These are phyloP conservation scores for Archivesica marissinica DNA, from an alignment of 1,140 invertebrate genomes.

Conservation along the genomic window DNA sequence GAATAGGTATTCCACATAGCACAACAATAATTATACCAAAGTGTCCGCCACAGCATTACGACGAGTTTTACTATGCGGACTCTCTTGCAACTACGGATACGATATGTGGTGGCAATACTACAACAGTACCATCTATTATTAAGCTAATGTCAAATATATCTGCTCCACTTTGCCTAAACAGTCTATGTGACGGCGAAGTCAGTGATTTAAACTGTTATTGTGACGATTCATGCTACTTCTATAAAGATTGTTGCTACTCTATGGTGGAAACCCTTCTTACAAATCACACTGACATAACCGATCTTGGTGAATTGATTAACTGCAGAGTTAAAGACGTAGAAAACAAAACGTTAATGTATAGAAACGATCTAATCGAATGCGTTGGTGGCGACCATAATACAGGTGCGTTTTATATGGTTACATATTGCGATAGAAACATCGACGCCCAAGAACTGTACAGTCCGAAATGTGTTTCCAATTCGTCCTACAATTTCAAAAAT, in stretches of 20 bases:
- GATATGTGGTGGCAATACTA: no score
- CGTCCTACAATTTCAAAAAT: background rate
- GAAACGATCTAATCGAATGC: background rate
- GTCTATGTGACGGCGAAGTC: background rate
- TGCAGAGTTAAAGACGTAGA: background rate
- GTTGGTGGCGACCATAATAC: background rate
- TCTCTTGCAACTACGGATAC: no score
- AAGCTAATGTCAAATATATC: no score
- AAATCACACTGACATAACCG: background rate
- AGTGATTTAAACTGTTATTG: background rate
- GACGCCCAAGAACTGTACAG: no score
- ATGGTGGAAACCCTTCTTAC: background rate
- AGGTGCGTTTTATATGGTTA: background rate
- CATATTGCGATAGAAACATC: background rate
- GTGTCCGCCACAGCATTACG: no score
- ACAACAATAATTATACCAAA: no score
- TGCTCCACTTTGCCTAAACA: background rate
- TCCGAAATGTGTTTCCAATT: background rate
- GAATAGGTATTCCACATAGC: no score
- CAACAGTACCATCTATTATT: no score
- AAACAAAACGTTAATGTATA: background rate
- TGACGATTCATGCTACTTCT: background rate
- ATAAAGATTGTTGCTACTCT: background rate
- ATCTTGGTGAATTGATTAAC: background rate
- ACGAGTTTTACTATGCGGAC: no score